Evolutionary conservation across 64 coral and sea anemone genomes (phyloP).

Genomic region (Montipora foliosa): DNA sequence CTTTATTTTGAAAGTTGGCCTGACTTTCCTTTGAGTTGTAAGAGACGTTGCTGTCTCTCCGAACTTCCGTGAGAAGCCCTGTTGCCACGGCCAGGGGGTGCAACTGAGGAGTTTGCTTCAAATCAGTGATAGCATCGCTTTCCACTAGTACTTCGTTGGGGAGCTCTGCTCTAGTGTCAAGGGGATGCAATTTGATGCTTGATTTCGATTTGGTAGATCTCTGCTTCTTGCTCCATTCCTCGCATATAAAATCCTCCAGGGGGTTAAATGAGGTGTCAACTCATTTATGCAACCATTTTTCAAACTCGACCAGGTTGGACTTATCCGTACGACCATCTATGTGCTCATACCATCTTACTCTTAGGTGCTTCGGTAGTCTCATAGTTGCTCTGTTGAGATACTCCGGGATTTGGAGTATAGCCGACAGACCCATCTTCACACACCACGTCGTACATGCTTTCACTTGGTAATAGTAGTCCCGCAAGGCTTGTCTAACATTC

Average conservation of each 20-base stretch:
- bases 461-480: neutral
- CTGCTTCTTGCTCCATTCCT: too few species aligned
- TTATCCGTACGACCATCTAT: neutral
- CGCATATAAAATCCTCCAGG: too few species aligned
- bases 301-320: neutral
- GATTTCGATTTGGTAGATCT: neutral
- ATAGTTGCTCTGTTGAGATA: constrained; percentile 25
- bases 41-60: too few species aligned
- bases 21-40: too few species aligned
- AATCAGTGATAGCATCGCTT: too few species aligned
- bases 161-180: neutral
- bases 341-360: neutral
- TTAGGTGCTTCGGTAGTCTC: neutral
- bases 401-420: constrained; percentile 15
- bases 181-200: too few species aligned
- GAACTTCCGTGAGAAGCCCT: too few species aligned
- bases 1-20: neutral
- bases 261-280: constrained; percentile 23
- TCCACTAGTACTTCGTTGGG: neutral
- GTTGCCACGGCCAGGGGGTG: too few species aligned
- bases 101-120: too few species aligned
- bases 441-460: neutral
- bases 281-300: constrained; percentile 2
- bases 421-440: constrained; percentile 1
- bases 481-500: neutral